These are phyloP conservation scores for Catagonus wagneri DNA, from an alignment of 2,113 vertebrate genomes.

Conservation along the genomic window DNA sequence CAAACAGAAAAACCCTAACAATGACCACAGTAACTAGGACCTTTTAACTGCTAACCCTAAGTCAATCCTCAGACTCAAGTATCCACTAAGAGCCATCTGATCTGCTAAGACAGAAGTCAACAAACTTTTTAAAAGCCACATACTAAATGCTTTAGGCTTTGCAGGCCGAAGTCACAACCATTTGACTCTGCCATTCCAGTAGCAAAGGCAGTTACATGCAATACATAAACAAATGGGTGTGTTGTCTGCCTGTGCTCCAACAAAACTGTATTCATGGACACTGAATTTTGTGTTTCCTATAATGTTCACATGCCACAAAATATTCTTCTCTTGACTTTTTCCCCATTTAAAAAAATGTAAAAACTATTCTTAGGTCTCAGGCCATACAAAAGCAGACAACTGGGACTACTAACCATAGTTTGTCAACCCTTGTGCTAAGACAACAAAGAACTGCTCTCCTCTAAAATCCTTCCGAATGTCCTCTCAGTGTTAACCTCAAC, in stretches of 20 bases:
- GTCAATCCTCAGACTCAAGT: not conserved
- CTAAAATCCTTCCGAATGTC: not conserved
- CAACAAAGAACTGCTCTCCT: not conserved
- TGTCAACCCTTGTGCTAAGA: not conserved
- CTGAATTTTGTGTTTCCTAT: constrained; percentile 26
- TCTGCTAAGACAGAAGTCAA: constrained; percentile 4
- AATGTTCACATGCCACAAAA: constrained; percentile 35
- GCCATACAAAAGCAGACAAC: not conserved
- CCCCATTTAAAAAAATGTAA: constrained; percentile 50
- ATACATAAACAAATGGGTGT: constrained; percentile 20
- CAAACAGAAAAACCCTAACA: not conserved
- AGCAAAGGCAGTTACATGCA: constrained; percentile 35
- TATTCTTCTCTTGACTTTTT: constrained; percentile 35
- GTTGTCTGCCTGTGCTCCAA: not conserved
- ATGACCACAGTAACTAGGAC: not conserved
- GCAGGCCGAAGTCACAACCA: not conserved
- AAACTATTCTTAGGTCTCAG: constrained; percentile 1
- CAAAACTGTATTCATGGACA: constrained; percentile 28
- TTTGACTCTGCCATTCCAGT: not conserved
- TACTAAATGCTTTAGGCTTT: not conserved
- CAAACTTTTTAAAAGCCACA: not conserved
- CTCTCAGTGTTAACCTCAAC: not conserved
- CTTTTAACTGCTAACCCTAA: not conserved
- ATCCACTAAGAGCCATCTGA: not conserved
- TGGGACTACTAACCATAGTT: not conserved